Evolutionary conservation across 2,113 vertebrate species (phyloP).

Genomic region (Nannospalax galili): DNA sequence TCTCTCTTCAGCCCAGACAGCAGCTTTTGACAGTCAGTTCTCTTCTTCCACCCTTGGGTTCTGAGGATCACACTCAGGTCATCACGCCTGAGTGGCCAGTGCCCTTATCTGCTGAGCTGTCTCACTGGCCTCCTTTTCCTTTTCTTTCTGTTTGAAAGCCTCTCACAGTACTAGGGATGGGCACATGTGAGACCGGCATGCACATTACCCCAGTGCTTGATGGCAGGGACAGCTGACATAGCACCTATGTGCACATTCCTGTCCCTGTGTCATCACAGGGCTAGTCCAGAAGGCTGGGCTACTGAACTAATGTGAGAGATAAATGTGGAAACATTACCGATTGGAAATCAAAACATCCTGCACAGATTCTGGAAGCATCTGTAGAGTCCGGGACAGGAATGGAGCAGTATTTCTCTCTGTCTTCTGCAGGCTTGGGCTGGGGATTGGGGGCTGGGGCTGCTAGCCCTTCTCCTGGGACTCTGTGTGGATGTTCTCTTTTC

Average conservation of each 20-base stretch:
- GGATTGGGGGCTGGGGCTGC: not conserved
- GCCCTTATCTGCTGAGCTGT: no score
- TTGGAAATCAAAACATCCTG: not conserved
- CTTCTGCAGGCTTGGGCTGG: not conserved
- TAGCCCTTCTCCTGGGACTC: not conserved
- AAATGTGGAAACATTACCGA: not conserved
- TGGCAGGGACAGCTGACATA: not conserved
- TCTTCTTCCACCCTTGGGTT: not conserved
- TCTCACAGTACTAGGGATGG: not conserved
- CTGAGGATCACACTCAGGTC: not conserved
- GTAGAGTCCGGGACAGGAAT: not conserved
- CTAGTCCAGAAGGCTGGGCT: not conserved
- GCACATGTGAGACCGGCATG: not conserved
- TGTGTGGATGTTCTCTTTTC: not conserved
- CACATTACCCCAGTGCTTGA: no score
- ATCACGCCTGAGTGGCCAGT: not conserved
- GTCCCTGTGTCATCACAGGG: not conserved
- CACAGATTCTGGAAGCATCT: not conserved
- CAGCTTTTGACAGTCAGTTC: no score
- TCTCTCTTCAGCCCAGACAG: no score
- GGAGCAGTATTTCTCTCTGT: not conserved
- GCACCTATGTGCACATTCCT: not conserved
- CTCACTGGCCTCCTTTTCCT: not conserved
- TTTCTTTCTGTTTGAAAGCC: slow-evolving; percentile 6
- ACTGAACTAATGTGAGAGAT: not conserved